Percentiles rank a stretch among this genome's conserved stretches.
Evolutionary conservation across 1,140 invertebrate species (phyloP).

Genomic region (Zaprionus capensis): DNA sequence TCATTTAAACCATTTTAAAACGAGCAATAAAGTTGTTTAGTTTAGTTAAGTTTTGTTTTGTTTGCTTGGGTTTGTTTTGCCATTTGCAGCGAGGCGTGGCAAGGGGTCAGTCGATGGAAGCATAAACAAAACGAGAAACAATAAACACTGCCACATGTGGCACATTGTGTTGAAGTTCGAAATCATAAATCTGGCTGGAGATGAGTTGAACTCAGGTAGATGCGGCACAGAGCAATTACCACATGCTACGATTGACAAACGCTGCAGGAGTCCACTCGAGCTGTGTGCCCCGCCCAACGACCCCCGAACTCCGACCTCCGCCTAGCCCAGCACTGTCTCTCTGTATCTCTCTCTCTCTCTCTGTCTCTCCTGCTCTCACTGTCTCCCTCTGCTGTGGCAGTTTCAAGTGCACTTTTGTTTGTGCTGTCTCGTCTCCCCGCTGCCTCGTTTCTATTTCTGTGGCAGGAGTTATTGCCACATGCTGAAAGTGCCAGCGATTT

Average conservation of each 20-base stretch:
- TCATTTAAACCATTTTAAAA: neutral
- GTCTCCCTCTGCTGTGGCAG: conserved; percentile 43
- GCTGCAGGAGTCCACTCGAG: conserved; percentile 64
- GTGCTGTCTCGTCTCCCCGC: neutral
- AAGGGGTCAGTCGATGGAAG: conserved; percentile 52
- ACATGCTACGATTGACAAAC: conserved; percentile 72
- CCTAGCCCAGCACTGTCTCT: neutral
- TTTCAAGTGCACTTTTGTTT: conserved; percentile 68
- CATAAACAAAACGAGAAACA: conserved; percentile 9
- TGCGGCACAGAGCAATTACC: conserved; percentile 64
- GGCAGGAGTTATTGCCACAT: conserved; percentile 63
- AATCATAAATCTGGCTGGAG: conserved; percentile 60
- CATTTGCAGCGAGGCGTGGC: conserved; percentile 45
- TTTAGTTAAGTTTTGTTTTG: too few species aligned
- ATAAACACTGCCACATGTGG: conserved; percentile 25
- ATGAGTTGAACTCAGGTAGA: conserved; percentile 34
- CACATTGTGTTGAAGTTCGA: conserved; percentile 36
- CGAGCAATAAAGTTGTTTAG: conserved; percentile 21
- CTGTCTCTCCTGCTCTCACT: neutral
- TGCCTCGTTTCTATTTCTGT: conserved; percentile 26
- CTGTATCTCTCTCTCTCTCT: neutral
- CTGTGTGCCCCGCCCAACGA: neutral
- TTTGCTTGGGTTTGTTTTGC: conserved; percentile 6
- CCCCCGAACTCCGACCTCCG: neutral
- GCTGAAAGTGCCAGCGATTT: conserved; percentile 65